These are phyloP conservation scores for Calonectris borealis DNA, from an alignment of 2,113 vertebrate species.

Conservation along the genomic window DNA sequence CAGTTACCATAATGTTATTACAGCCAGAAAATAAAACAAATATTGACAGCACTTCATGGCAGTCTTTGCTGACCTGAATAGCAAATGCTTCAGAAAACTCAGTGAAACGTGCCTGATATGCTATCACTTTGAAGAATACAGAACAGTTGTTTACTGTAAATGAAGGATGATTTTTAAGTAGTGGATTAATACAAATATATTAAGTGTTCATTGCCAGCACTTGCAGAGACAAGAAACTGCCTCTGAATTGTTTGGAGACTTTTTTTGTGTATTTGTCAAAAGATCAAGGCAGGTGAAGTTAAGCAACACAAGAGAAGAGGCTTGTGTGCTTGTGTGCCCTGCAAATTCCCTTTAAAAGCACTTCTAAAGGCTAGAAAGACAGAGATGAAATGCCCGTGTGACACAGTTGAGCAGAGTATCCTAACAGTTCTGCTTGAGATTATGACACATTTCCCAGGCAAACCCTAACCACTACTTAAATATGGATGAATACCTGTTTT, in stretches of 20 bases:
- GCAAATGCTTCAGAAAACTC: constrained; percentile 20
- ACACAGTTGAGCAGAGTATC: neutral
- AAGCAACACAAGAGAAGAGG: neutral
- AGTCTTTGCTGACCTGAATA: neutral
- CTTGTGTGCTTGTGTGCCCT: neutral
- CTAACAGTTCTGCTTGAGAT: neutral
- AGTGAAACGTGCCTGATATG: neutral
- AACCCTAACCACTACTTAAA: neutral
- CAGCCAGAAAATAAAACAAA: neutral
- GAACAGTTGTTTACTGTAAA: neutral
- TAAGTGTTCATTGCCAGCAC: neutral
- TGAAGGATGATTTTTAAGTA: neutral
- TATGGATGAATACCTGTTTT: neutral
- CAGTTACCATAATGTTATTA: neutral
- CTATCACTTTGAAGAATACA: neutral
- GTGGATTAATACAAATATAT: neutral
- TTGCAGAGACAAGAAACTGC: neutral
- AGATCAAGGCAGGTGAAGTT: neutral
- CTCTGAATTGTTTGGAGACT: neutral
- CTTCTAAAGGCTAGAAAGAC: neutral
- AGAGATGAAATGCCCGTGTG: neutral
- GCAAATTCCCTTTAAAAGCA: neutral
- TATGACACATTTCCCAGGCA: neutral
- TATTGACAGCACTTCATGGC: neutral
- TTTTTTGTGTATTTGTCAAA: neutral